Evolutionary conservation across 2,888 invertebrate species (phyloP).

Genomic region (Adelognathus sp.): DNA sequence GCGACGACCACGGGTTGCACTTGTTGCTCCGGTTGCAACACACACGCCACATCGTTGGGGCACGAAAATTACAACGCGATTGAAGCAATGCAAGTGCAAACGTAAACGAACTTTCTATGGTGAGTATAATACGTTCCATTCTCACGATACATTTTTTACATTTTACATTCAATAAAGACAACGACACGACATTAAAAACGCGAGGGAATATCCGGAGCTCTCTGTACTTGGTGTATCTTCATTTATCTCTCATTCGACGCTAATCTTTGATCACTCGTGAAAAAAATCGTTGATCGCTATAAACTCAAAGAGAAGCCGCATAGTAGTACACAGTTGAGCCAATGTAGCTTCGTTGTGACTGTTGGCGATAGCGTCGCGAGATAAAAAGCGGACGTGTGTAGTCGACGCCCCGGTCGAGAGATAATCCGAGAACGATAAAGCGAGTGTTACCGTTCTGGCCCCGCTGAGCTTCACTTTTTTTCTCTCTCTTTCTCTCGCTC

Average conservation of each 20-base stretch:
- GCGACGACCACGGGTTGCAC: slow-evolving; percentile 56
- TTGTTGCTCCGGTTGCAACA: slow-evolving; percentile 6
- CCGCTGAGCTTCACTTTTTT: not conserved
- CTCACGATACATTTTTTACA: not conserved
- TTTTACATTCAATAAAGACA: not conserved
- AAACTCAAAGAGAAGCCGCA: not conserved
- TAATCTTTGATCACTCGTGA: not conserved
- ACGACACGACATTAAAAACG: not conserved
- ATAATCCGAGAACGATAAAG: slow-evolving; percentile 52
- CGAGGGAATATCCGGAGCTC: not conserved
- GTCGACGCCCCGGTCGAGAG: slow-evolving; percentile 7
- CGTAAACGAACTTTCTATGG: slow-evolving; percentile 36
- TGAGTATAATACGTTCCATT: slow-evolving; percentile 6
- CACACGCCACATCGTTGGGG: too few relatives aligned
- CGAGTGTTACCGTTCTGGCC: not conserved
- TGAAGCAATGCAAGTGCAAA: slow-evolving; percentile 48
- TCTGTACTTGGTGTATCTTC: not conserved
- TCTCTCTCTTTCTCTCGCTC: not conserved
- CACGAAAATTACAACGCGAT: slow-evolving; percentile 25
- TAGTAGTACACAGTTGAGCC: not conserved
- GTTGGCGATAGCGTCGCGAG: slow-evolving; percentile 37
- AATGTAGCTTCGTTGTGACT: slow-evolving; percentile 4
- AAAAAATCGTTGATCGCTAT: not conserved
- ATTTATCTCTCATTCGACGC: not conserved
- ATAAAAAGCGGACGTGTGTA: slow-evolving; percentile 20